These are phyloP conservation scores for Esox lucius DNA, from an alignment of 2,797 vertebrate genomes.

Conservation along the genomic window DNA sequence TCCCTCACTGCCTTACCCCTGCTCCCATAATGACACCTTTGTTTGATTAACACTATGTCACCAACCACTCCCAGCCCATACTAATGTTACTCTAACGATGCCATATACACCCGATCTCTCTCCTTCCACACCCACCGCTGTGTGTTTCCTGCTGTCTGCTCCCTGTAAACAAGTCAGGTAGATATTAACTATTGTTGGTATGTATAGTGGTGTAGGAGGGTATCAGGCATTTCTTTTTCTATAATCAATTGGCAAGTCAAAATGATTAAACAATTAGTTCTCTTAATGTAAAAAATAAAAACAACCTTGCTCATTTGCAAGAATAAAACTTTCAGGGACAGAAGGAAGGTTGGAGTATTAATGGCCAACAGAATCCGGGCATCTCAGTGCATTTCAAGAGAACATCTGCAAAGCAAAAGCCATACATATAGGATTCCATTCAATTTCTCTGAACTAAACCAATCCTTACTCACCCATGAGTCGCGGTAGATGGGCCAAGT, in stretches of 20 bases:
- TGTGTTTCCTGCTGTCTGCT: background rate
- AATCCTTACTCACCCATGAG: slow-evolving; percentile 24
- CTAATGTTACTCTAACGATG: slow-evolving; percentile 26
- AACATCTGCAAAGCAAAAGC: slow-evolving; percentile 24
- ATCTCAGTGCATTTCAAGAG: slow-evolving; percentile 21
- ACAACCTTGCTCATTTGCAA: slow-evolving; percentile 16
- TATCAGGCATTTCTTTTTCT: background rate
- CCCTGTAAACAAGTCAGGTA: background rate
- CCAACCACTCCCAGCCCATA: slow-evolving; percentile 31
- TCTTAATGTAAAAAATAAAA: slow-evolving; percentile 48
- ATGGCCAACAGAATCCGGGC: slow-evolving; percentile 42
- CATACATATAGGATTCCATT: slow-evolving; percentile 33
- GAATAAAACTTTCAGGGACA: slow-evolving; percentile 47
- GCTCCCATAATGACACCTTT: slow-evolving; percentile 20
- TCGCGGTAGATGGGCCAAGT: slow-evolving; percentile 45
- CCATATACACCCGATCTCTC: slow-evolving; percentile 9
- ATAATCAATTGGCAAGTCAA: background rate
- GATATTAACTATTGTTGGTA: background rate
- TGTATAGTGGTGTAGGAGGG: background rate
- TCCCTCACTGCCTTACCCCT: background rate
- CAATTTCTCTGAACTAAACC: slow-evolving; percentile 27
- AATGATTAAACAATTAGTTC: slow-evolving; percentile 24
- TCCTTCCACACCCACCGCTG: slow-evolving; percentile 1
- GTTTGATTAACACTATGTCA: slow-evolving; percentile 54
- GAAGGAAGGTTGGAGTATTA: slow-evolving; percentile 32